Evolutionary conservation across 2,888 invertebrate genomes (phyloP).

Genomic region (Neoaliturus tenellus): DNA sequence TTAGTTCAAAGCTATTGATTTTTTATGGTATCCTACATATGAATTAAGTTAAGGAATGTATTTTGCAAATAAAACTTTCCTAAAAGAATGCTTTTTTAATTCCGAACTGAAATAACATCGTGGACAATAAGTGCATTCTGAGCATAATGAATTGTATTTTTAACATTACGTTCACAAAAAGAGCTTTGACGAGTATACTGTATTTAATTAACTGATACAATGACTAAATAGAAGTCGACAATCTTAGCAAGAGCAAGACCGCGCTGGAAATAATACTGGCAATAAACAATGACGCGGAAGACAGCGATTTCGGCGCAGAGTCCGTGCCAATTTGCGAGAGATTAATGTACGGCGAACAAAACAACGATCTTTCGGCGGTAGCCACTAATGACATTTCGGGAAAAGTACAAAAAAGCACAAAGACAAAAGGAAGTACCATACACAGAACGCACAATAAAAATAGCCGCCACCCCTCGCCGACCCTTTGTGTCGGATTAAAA

Average conservation of each 20-base stretch:
- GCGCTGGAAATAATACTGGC: conserved; percentile 33
- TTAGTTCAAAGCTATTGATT: too few species aligned
- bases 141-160: too few species aligned
- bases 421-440: conserved; percentile 58
- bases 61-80: too few species aligned
- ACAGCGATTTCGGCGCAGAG: conserved; percentile 47
- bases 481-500: conserved; percentile 56
- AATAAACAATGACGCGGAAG: conserved; percentile 51
- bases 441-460: conserved; percentile 57
- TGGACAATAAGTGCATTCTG: too few species aligned
- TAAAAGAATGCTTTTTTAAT: too few species aligned
- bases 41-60: too few species aligned
- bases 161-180: too few species aligned
- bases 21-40: too few species aligned
- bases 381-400: conserved; percentile 56
- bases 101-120: too few species aligned
- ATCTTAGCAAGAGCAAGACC: not conserved
- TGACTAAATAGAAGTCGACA: conserved; percentile 14
- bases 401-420: conserved; percentile 55
- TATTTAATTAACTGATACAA: too few species aligned
- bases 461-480: conserved; percentile 49
- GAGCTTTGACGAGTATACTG: too few species aligned
- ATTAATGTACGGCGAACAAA: conserved; percentile 51
- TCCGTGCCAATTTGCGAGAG: conserved; percentile 42
- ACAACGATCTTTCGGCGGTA: conserved; percentile 51